Percentiles rank a stretch among this genome's conserved stretches.
phyloP scores from a whole-genome alignment of 1,140 invertebrate genomes.

The Halesus radiatus region DNA sequence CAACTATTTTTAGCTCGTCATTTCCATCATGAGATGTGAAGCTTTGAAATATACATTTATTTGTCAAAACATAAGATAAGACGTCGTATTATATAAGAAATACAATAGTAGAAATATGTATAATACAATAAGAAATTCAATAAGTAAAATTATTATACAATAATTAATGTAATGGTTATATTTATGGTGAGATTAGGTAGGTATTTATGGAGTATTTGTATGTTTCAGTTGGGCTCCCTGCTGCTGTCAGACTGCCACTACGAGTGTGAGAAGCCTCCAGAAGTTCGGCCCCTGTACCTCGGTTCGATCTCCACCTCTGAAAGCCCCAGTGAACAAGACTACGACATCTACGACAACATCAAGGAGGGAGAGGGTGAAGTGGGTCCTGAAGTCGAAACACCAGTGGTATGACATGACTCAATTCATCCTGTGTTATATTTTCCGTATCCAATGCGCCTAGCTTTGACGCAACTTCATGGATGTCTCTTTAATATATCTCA shows the following conservation, averaged over 20 bases:
- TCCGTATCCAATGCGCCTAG: too few relatives aligned
- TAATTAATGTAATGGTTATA: too few relatives aligned
- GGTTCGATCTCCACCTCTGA: slow-evolving; percentile 47
- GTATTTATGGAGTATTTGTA: neutral
- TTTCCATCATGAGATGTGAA: neutral
- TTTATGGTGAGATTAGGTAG: too few relatives aligned
- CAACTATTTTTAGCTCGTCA: too few relatives aligned
- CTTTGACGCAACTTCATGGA: too few relatives aligned
- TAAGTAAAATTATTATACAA: neutral
- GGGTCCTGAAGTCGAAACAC: slow-evolving; percentile 21
- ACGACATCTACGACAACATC: slow-evolving; percentile 44
- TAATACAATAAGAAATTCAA: neutral
- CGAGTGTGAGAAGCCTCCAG: slow-evolving; percentile 67
- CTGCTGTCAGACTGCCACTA: slow-evolving; percentile 73
- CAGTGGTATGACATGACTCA: too few relatives aligned
- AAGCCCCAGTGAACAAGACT: slow-evolving; percentile 1
- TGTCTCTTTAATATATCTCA: too few relatives aligned
- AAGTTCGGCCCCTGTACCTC: slow-evolving; percentile 34
- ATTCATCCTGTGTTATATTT: too few relatives aligned
- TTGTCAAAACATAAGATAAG: too few relatives aligned
- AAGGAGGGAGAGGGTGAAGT: slow-evolving; percentile 40
- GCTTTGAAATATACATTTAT: too few relatives aligned
- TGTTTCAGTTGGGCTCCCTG: slow-evolving; percentile 64
- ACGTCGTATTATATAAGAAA: too few relatives aligned
- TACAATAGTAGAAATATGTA: too few relatives aligned